Evolutionary conservation across 2,888 invertebrate species (phyloP).

Genomic region (Limulus polyphemus): DNA sequence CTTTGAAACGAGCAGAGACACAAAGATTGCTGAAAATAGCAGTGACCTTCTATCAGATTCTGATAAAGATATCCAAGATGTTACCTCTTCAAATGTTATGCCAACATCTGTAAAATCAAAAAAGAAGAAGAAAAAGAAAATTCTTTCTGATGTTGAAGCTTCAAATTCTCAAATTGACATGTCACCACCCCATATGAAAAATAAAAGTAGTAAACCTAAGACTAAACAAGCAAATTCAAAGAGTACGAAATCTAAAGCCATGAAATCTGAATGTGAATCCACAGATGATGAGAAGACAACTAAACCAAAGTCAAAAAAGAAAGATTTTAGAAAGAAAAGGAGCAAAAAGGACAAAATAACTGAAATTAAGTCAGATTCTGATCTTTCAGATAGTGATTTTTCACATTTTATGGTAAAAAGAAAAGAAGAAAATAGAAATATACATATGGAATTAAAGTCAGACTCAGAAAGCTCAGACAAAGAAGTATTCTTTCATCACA

Average conservation of each 20-base stretch:
- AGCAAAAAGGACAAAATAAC: constrained; percentile 12
- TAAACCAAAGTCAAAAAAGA: constrained; percentile 18
- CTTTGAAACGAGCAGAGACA: constrained; percentile 11
- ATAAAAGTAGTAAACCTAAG: not conserved
- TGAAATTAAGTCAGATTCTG: constrained; percentile 2
- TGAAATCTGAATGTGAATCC: constrained; percentile 12
- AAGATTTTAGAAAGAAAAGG: constrained; percentile 19
- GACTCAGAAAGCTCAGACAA: not conserved
- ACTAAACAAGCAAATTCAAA: not conserved
- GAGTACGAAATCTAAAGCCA: not conserved
- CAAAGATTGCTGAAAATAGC: constrained; percentile 10
- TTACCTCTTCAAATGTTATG: constrained; percentile 1
- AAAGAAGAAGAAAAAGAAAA: constrained; percentile 15
- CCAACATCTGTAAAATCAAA: constrained; percentile 1
- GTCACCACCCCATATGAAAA: constrained; percentile 7
- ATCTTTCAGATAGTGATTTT: not conserved
- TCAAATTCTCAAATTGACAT: constrained; percentile 24
- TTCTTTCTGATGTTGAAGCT: constrained; percentile 23
- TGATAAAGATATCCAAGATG: constrained; percentile 20
- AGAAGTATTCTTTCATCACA: not conserved
- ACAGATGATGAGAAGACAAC: constrained; percentile 9
- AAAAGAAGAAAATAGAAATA: constrained; percentile 45
- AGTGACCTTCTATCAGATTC: constrained; percentile 22
- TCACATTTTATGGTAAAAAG: constrained; percentile 7
- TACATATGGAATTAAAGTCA: constrained; percentile 1